phyloP scores from a whole-genome alignment of 2,113 vertebrate genomes.

The Leptosomus discolor region DNA sequence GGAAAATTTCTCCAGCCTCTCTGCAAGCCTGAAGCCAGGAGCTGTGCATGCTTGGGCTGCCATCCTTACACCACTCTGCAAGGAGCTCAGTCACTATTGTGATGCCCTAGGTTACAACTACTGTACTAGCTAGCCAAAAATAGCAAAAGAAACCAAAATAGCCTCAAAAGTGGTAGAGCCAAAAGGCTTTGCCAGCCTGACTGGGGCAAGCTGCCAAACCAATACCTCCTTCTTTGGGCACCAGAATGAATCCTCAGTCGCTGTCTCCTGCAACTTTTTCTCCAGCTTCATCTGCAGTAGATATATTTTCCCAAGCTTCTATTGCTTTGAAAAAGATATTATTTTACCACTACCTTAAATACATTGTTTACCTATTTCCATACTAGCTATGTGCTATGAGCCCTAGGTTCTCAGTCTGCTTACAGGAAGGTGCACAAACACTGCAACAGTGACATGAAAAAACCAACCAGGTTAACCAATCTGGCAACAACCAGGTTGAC shows the following conservation, averaged over 20 bases:
- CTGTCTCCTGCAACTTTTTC: background rate
- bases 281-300: background rate
- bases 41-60: background rate
- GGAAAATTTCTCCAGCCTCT: background rate
- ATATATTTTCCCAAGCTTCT: background rate
- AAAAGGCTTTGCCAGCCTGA: background rate
- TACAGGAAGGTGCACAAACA: background rate
- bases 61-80: background rate
- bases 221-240: rapidly evolving
- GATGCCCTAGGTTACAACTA: background rate
- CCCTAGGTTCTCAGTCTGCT: background rate
- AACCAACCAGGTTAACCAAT: background rate
- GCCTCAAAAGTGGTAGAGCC: background rate
- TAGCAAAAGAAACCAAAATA: background rate
- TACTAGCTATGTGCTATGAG: background rate
- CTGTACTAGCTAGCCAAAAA: background rate
- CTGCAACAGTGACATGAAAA: background rate
- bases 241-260: background rate
- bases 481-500: background rate
- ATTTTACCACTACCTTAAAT: background rate
- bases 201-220: background rate
- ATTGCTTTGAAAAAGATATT: background rate
- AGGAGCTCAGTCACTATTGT: background rate
- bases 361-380: background rate
- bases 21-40: background rate